Base-by-base conservation (phyloP, 2,113 vertebrate genomes). In the Ranitomeya variabilis region DNA sequence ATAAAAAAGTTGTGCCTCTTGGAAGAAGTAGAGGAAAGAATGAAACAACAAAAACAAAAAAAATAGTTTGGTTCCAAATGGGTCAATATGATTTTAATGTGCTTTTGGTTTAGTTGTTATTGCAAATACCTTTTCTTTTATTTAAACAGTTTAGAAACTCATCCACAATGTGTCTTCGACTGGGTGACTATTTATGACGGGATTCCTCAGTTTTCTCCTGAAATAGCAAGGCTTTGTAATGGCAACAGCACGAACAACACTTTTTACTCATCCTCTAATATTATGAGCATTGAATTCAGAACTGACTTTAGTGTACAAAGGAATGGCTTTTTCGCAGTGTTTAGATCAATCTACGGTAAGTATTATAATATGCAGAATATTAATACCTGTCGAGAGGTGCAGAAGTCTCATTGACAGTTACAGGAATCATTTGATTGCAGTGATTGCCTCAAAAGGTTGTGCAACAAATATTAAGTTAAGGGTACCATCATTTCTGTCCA, bases 161-260 rank as follows among this genome's bases (percentile, higher is more conserved):
- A 26, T 13, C 19, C 45, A 4, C 2, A 14, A 8, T 78, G 76
- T 54, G 0, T 12, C 19, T 78, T n/a, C n/a, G 76, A 78, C n/a
- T 78, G 76, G 76, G 51, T 78, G 9, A 54, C n/a, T 31, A 54
- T 78, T n/a, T 78, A 78, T 78, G 76, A 78, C 54, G 45, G 76
- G 76, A 11, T 54, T 78, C 76, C 76, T n/a, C 9, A 14, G 8
- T 31, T n/a, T 9, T 78, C 76, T 54, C 9, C 76, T n/a, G 15
- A 54, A 52, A 21, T 78, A 6, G 76, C 76, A 11, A 78, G 11
- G 4, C 3, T 78, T 19, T 78, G 76, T 6, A 12, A 19, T 78
- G 7, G 6, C 52, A 78, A 54, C 14, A 74, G 11, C 51, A 73
- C 3, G 26, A 13, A 15, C 8, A 21, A 0, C 45, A 51, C 52